Evolutionary conservation across 2,797 vertebrate genomes (phyloP).

Genomic region (Centroberyx gerrardi): DNA sequence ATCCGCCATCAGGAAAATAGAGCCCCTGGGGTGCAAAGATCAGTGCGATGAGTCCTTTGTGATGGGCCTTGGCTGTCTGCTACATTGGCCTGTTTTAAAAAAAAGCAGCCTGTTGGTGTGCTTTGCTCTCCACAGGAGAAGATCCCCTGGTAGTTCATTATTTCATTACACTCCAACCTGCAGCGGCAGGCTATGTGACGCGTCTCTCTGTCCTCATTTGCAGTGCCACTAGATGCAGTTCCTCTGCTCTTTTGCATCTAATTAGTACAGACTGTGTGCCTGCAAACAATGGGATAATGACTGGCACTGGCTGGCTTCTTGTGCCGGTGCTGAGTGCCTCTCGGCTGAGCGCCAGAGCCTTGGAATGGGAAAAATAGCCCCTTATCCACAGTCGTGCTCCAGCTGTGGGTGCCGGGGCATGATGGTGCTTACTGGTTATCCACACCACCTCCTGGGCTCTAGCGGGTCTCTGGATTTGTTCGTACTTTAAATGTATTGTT

Average conservation of each 20-base stretch:
- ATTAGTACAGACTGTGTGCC: slow-evolving; percentile 79
- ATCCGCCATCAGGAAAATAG: too few relatives aligned
- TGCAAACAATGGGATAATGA: slow-evolving; percentile 83
- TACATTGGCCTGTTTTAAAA: slow-evolving; percentile 51
- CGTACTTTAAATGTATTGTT: slow-evolving; percentile 12
- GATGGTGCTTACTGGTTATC: slow-evolving; percentile 28
- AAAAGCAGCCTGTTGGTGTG: slow-evolving; percentile 56
- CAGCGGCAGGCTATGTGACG: slow-evolving; percentile 62
- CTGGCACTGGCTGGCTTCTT: slow-evolving; percentile 65
- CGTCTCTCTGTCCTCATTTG: slow-evolving; percentile 69
- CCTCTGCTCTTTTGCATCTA: slow-evolving; percentile 76
- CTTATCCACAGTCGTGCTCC: slow-evolving; percentile 46
- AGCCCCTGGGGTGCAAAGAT: slow-evolving; percentile 33
- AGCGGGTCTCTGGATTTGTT: not conserved
- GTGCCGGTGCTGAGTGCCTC: slow-evolving; percentile 55
- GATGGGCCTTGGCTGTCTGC: slow-evolving; percentile 47
- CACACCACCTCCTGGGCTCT: slow-evolving; percentile 24
- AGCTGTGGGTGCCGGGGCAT: slow-evolving; percentile 36
- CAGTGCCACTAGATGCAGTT: slow-evolving; percentile 65
- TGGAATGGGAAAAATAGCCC: slow-evolving; percentile 55
- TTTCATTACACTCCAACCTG: slow-evolving; percentile 73
- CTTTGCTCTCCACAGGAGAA: slow-evolving; percentile 50
- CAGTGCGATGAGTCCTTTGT: slow-evolving; percentile 39
- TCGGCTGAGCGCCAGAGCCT: slow-evolving; percentile 64
- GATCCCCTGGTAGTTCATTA: slow-evolving; percentile 77